A percentile compares a stretch with the other conserved stretches of the same genome.
phyloP scores from a whole-genome alignment of 1,140 invertebrate species.

The Scaptomyza montana region DNA sequence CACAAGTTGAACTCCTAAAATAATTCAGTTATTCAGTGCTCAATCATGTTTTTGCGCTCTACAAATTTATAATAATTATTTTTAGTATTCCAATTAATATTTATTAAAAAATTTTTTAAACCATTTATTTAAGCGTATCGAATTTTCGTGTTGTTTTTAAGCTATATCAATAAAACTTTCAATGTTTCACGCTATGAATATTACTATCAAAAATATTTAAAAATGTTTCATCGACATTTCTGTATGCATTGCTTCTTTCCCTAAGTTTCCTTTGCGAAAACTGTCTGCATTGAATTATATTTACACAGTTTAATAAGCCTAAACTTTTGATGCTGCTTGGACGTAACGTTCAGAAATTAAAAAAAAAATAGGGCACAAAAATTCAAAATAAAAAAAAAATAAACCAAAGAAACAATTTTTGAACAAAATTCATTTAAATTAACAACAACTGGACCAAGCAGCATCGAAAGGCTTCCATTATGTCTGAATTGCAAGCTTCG shows the following conservation, averaged over 20 bases:
- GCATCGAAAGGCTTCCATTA: conserved; percentile 70
- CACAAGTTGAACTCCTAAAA: no score
- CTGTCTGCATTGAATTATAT: not conserved
- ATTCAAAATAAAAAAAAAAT: conserved; percentile 44
- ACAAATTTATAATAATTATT: no score
- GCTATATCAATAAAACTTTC: no score
- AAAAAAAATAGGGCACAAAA: conserved; percentile 32
- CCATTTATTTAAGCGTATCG: no score
- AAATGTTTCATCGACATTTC: not conserved
- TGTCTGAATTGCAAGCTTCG: conserved; percentile 97
- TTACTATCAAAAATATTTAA: no score
- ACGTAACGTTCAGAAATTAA: conserved; percentile 39
- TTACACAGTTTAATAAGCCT: conserved; percentile 1
- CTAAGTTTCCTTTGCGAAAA: conserved; percentile 10
- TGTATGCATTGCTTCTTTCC: not conserved
- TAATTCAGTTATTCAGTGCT: no score
- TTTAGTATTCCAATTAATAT: no score
- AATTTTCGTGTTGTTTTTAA: no score
- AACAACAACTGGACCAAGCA: not conserved
- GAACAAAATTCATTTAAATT: conserved; percentile 69
- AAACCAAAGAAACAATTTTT: conserved; percentile 31
- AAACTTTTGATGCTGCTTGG: conserved; percentile 44
- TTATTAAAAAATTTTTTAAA: no score
- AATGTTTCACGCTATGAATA: no score
- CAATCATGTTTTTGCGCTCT: no score